These are phyloP conservation scores for Epicampocera succincta DNA, from an alignment of 2,888 invertebrate species.

Conservation along the genomic window DNA sequence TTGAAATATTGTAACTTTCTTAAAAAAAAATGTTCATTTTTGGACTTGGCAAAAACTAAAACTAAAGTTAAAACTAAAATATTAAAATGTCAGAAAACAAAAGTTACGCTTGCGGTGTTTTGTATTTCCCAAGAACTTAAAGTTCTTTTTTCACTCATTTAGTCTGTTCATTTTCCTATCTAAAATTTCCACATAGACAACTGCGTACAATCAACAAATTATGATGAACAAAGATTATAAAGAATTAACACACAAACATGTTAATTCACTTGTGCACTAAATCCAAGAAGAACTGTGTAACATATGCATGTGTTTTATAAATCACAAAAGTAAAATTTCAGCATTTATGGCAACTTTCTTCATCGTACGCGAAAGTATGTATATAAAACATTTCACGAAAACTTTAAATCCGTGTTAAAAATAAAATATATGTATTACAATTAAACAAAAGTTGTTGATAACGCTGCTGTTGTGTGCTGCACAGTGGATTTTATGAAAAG, in stretches of 20 bases:
- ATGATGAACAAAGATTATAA: conserved; percentile 25
- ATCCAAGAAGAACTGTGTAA: not conserved
- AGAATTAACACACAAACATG: not conserved
- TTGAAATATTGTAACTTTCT: no score
- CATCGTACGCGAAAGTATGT: not conserved
- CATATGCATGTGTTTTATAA: conserved; percentile 10
- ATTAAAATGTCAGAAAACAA: no score
- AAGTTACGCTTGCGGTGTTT: no score
- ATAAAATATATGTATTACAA: conserved; percentile 12
- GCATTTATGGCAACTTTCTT: conserved; percentile 11
- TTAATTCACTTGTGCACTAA: conserved; percentile 1
- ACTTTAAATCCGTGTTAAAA: not conserved
- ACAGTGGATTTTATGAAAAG: not conserved
- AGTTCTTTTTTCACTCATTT: no score
- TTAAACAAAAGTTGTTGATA: conserved; percentile 28
- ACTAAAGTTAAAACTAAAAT: no score
- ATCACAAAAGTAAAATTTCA: conserved; percentile 3
- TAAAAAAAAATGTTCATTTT: no score
- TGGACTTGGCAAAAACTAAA: no score
- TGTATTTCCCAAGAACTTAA: no score
- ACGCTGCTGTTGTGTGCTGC: not conserved
- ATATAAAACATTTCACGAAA: not conserved
- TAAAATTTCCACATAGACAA: conserved; percentile 28
- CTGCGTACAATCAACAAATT: conserved; percentile 20
- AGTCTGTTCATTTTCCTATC: no score